Evolutionary conservation across 2,797 vertebrate genomes (phyloP), one percentile per base, ranked within the genome.

Genomic region (Cynopterus sphinx): DNA sequence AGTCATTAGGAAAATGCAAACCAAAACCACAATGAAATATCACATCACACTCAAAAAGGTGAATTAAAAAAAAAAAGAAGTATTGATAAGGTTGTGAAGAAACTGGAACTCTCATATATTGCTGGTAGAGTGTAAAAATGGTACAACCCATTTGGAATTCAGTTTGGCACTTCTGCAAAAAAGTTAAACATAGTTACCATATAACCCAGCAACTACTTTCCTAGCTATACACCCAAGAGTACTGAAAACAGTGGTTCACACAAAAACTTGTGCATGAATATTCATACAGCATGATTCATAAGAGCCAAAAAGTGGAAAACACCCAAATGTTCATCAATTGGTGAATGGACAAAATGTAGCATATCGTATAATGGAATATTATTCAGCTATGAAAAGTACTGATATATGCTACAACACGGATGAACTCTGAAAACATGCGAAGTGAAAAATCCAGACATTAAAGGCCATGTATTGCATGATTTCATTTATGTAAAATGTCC

Each of bases 1-100:
- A 53, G 55, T 67, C 67, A 81, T 83, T 87, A 77, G 26, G 10
- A 51, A 91, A 94, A 83, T 67, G 19, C 33, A 81, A 95, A 75
- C 46, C n/a, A 49, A 67, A 86, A 91, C 31, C 16, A 87, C 9
- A 59, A 82, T 70, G 63, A 87, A n/a, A 24, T 43, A 74, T 33
- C 36, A 74, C 19, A 89, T 83, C 59, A 83, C 10, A 89, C 17
- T 4, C 36, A 65, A 17, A 26, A 89, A 41, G 28, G 89, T 78
- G 26, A 33, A 77, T 57, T 46, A 67, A 46, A 88, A 89, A 81
- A 33, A 33, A 26, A 78, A 89, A 73, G 26, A 51, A 82, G 41
- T 36, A 7, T 21, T 70, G 53, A 49, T 31, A 63, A 68, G 43
- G 31, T 82, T 61, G 24, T 74, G 49, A 86, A 93, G 67, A 95